Evolutionary conservation across 2,888 invertebrate genomes (phyloP), one percentile per base, ranked within the genome.

Genomic region (Macrophya alboannulata): DNA sequence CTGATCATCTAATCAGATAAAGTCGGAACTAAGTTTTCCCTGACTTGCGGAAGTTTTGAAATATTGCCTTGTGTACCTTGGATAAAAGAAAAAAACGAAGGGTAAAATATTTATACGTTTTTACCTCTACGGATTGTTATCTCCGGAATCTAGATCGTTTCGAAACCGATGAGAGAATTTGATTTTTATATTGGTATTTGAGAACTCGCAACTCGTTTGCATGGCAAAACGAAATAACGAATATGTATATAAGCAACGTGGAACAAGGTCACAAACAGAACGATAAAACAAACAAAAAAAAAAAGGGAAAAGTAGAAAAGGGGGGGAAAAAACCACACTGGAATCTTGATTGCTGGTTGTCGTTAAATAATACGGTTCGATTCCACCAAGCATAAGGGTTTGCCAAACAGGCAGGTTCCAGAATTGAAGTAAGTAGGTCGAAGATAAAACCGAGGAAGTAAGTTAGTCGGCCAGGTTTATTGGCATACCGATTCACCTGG

Each of bases 321-420:
- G n/a, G 21, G 10, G 9, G 21, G 62, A 12, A 74, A 4, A 25
- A 62, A 62, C 25, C 25, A 81, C 62, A 81, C n/a, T 10, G 62
- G 17, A 81, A 81, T 62, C 59, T 62, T 81, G 81, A 81, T 81
- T 81, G 10, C 40, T 25, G 43, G 43, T 62, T 43, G 81, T 62
- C 81, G 62, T 59, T 43, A 62, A 81, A 62, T 81, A 81, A 81
- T 81, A 31, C 62, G 59, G 40, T 81, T 81, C 81, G 81, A 81
- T 62, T 81, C 17, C 21, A 79, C 37, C 31, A 10, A 51, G 43
- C n/a, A n/a, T n/a, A 71, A 48, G 21, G 45, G n/a, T n/a, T 48
- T 48, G 43, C 45, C 77, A 45, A 31, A n/a, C 10, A n/a, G 40
- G 9, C 37, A 37, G 25, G 48, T 48, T 74, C n/a, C n/a, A 15